Base-by-base conservation (phyloP, 1,140 invertebrate genomes). In the Zophobas atratus region DNA sequence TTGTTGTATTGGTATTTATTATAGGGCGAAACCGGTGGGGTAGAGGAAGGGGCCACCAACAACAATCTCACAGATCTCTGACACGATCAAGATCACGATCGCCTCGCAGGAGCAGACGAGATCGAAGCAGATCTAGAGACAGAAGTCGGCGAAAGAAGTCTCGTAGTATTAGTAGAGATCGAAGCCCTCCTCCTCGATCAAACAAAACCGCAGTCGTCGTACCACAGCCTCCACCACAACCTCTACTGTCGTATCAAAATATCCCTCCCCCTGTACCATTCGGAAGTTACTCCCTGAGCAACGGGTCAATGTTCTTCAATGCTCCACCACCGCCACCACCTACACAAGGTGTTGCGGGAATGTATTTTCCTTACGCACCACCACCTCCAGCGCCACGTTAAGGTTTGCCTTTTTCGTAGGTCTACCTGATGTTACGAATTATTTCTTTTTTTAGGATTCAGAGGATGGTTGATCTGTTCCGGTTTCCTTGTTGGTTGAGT, bases 271-370 rank as follows among this genome's bases (percentile, higher is more conserved):
- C 82, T 34, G 70, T 55, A 46, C 56, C 80, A 1, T 85, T 78
- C 60, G 81, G 81, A 6, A 75, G 74, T 3, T 85, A 83, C 60
- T 77, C 80, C 6, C 63, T 86, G 46, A 76, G 82, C 1, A 84
- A 84, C 60, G 85, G 85, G 35, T 70, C 81, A 4, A 53, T 85
- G 49, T 82, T 84, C 55, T 86, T 84, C 76, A 83, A 83, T 36
- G 79, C 83, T 6, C 84, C 83, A 35, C 82, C 85, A 43, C 83
- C 84, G 35, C 84, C 84, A 34, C 84, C 84, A 34, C 71, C 83
- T 2, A 60, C 78, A 8, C 83, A 83, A 70, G 41, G 78, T 41
- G 75, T 77, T 8, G 75, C 78, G 0, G 79, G 80, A 32, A 79
- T 81, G 60, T 83, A 82, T 57, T 84, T 82, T 70, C 78, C 80